These are phyloP conservation scores for Eupeodes luniger DNA, from an alignment of 2,888 invertebrate genomes.

Conservation along the genomic window DNA sequence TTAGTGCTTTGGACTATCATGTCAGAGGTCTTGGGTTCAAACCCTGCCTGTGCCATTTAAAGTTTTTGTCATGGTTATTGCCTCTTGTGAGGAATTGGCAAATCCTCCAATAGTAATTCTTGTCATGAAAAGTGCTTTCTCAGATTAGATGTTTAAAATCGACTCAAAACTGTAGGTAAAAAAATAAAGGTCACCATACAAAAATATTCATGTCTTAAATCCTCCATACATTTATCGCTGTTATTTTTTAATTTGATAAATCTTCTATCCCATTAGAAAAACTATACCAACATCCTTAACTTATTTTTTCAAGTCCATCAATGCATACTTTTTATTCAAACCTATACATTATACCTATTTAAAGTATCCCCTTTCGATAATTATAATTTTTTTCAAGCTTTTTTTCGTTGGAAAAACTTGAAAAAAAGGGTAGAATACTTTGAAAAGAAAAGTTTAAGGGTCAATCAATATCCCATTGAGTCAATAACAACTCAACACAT, in stretches of 20 bases:
- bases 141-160: no score
- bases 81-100: no score
- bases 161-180: no score
- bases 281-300: not conserved
- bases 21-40: no score
- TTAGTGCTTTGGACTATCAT: no score
- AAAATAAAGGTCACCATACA: no score
- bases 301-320: not conserved
- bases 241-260: not conserved
- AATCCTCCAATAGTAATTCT: no score
- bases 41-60: no score
- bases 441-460: slow-evolving; percentile 15
- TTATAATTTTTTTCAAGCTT: not conserved
- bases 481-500: not conserved
- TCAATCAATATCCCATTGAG: slow-evolving; percentile 21
- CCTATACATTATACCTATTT: not conserved
- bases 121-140: no score
- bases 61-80: no score
- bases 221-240: no score
- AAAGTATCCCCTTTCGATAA: not conserved
- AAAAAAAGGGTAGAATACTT: not conserved
- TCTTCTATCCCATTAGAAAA: not conserved
- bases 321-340: not conserved
- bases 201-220: no score
- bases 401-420: not conserved